Conservation (phyloP, 2,888 invertebrate species). For the Rhagonycha lutea region DNA sequence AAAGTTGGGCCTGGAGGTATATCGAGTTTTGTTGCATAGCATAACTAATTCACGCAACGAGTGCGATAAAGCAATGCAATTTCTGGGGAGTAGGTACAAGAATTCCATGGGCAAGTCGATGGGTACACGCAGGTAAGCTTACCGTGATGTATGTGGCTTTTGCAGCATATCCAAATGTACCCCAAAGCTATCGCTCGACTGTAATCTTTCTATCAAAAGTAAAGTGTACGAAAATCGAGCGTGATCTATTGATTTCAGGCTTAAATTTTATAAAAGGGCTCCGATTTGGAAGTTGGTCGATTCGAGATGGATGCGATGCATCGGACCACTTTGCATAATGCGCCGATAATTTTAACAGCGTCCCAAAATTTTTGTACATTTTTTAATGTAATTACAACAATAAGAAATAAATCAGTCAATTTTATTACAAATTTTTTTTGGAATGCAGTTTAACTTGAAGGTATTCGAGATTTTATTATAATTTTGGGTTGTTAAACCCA, state of each 20-base stretch:
- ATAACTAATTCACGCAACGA: slow-evolving; percentile 30
- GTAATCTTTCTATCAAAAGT: slow-evolving; percentile 51
- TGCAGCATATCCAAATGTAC: slow-evolving; percentile 26
- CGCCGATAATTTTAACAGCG: slow-evolving; percentile 1
- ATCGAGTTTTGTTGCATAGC: slow-evolving; percentile 27
- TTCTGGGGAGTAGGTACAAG: slow-evolving; percentile 11
- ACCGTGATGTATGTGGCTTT: slow-evolving; percentile 32
- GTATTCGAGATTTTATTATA: not conserved
- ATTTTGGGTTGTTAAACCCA: not conserved
- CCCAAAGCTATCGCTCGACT: slow-evolving; percentile 27
- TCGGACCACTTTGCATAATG: slow-evolving; percentile 28
- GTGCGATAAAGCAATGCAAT: slow-evolving; percentile 19
- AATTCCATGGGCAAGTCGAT: slow-evolving; percentile 26
- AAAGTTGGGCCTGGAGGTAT: not conserved
- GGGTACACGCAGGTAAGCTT: slow-evolving; percentile 26
- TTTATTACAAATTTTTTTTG: not conserved
- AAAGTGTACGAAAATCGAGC: slow-evolving; percentile 44
- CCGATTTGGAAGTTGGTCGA: slow-evolving; percentile 14
- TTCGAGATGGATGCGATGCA: slow-evolving; percentile 15
- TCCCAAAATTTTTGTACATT: not conserved
- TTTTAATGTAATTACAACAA: not conserved
- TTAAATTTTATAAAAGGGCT: slow-evolving; percentile 17
- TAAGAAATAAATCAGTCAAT: not conserved
- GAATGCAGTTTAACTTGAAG: not conserved
- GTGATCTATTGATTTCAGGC: slow-evolving; percentile 47